Evolutionary conservation across 2,888 invertebrate species (phyloP), one percentile per base, ranked within the genome.

Genomic region (Zeuzera pyrina): DNA sequence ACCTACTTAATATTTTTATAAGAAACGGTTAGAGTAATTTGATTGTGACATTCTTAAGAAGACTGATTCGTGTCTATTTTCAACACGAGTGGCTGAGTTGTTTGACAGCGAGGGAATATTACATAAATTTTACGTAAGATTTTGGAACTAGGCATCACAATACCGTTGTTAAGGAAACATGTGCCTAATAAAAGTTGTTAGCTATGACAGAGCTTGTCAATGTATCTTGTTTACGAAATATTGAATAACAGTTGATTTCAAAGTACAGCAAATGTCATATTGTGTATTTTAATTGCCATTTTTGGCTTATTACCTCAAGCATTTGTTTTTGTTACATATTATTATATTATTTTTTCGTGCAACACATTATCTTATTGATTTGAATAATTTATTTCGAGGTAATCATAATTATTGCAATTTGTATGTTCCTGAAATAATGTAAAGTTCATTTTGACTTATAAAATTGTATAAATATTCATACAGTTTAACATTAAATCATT

Each of bases 401-500:
- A 36, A 39, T n/a, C 41, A 40, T 33, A 36, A 34, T 45, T 29
- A 39, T 47, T 30, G 31, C 42, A 39, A 34, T 28, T 29, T 31
- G 7, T 30, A 38, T 54, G 38, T 41, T 34, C 34, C 34, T 34
- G 12, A 28, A 25, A 37, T 32, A 37, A 29, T 12, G 12, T 25
- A 25, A 12, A 12, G 13, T 25, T 8, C 29, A 15, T 15, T 30
- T 24, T 16, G 8, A 29, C 12, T 30, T 35, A 28, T 22, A 10
- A 29, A 12, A 13, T 22, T 15, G 12, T 30, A 33, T 31, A 15
- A 41, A 41, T 52, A 60, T 66, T 67, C 57, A 49, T 63, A 47
- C 67, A 62, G 68, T 68, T 69, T 64, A 62, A 63, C 57, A 45
- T 15, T 29, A 12, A n/a, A n/a, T n/a, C n/a, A n/a, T n/a, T n/a